Conservation (phyloP, 2,113 vertebrate species). For the Melierax canorus region DNA sequence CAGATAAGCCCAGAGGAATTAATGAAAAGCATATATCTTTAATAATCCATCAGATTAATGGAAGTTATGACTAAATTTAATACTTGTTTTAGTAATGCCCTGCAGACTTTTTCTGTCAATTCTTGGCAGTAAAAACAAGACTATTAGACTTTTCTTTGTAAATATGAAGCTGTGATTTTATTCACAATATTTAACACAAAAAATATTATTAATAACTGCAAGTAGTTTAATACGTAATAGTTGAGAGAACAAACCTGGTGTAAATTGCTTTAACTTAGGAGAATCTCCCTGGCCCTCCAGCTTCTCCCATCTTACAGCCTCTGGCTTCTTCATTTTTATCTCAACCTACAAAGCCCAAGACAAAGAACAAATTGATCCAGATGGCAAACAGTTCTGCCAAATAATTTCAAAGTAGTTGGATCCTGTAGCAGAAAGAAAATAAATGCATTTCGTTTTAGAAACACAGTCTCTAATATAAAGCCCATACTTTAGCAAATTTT, state of each 20-base stretch:
- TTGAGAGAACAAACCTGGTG: conserved; percentile 80
- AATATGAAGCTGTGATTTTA: not conserved
- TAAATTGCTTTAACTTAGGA: conserved; percentile 82
- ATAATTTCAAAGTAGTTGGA: not conserved
- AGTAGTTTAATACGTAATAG: not conserved
- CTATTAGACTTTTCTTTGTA: not conserved
- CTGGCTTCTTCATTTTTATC: conserved; percentile 97
- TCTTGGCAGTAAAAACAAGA: not conserved
- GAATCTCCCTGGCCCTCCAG: conserved; percentile 85
- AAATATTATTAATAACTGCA: not conserved
- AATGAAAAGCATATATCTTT: not conserved
- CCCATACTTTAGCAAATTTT: not conserved
- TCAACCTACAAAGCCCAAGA: conserved; percentile 80
- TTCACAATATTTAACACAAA: not conserved
- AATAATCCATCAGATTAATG: not conserved
- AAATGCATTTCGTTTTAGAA: not conserved
- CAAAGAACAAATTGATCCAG: conserved; percentile 24
- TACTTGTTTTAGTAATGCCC: not conserved
- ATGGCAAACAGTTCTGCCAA: not conserved
- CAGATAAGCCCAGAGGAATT: not conserved
- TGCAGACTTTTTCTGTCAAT: not conserved
- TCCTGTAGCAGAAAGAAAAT: not conserved
- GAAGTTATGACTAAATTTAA: not conserved
- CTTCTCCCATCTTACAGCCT: conserved; percentile 93
- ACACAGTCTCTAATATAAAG: not conserved